phyloP scores from a whole-genome alignment of 2,113 vertebrate genomes.

The Hylia prasina region DNA sequence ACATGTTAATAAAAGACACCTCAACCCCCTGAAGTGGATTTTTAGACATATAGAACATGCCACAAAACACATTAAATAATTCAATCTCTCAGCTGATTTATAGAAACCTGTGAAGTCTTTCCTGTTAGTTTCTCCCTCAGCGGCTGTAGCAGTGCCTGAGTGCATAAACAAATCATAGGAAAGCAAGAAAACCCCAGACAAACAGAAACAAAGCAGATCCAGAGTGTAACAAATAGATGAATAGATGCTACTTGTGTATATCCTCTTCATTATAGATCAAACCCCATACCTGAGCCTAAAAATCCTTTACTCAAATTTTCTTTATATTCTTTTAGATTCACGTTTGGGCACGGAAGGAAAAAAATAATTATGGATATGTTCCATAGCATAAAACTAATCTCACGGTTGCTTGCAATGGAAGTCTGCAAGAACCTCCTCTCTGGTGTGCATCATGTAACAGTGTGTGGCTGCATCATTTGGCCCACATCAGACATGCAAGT shows the following conservation, averaged over 20 bases:
- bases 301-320: neutral
- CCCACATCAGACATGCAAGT: neutral
- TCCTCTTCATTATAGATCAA: neutral
- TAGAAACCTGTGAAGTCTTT: neutral
- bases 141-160: neutral
- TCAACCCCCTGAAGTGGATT: neutral
- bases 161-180: neutral
- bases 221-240: neutral
- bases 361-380: neutral
- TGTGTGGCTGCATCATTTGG: neutral
- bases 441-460: neutral
- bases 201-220: neutral
- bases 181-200: neutral
- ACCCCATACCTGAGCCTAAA: neutral
- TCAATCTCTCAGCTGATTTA: neutral
- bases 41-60: neutral
- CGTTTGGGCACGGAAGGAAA: neutral
- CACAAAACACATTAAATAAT: neutral
- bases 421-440: neutral
- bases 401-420: neutral
- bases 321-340: neutral
- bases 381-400: neutral
- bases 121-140: neutral
- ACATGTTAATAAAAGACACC: neutral
- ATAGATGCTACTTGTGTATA: neutral